Conservation (phyloP, 2,797 vertebrate genomes). For the Sebastes jordani region DNA sequence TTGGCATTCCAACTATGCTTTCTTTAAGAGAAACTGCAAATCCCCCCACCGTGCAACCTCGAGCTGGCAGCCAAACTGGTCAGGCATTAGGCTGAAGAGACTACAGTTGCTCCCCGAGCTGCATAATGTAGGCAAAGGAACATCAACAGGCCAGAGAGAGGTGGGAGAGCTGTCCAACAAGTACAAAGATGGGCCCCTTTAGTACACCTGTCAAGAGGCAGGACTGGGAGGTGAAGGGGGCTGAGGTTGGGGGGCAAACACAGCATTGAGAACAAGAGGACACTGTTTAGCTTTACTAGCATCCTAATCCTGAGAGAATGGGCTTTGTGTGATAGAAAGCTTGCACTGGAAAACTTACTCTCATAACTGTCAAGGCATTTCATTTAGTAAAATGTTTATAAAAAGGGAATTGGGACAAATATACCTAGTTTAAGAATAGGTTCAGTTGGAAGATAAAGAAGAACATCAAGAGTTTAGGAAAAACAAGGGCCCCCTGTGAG, state of each 20-base stretch:
- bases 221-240: slow-evolving; percentile 54
- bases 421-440: background rate
- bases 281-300: slow-evolving; percentile 59
- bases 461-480: background rate
- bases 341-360: slow-evolving; percentile 24
- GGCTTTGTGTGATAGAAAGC: slow-evolving; percentile 37
- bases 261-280: slow-evolving; percentile 56
- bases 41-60: slow-evolving; percentile 66
- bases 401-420: background rate
- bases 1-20: slow-evolving; percentile 82
- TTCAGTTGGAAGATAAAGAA: background rate
- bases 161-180: slow-evolving; percentile 34
- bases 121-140: slow-evolving; percentile 41
- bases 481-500: background rate
- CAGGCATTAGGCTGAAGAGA: slow-evolving; percentile 54
- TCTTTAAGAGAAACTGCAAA: slow-evolving; percentile 70
- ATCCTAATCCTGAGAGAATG: slow-evolving; percentile 65
- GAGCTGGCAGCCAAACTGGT: slow-evolving; percentile 57
- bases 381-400: slow-evolving; percentile 4
- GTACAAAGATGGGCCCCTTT: slow-evolving; percentile 44
- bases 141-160: slow-evolving; percentile 35
- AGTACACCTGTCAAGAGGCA: slow-evolving; percentile 72
- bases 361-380: slow-evolving; percentile 31
- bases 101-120: slow-evolving; percentile 22
- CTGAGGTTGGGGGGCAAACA: slow-evolving; percentile 28